Evolutionary conservation across 2,797 vertebrate genomes (phyloP).

Genomic region (Poeciliopsis presidionis): DNA sequence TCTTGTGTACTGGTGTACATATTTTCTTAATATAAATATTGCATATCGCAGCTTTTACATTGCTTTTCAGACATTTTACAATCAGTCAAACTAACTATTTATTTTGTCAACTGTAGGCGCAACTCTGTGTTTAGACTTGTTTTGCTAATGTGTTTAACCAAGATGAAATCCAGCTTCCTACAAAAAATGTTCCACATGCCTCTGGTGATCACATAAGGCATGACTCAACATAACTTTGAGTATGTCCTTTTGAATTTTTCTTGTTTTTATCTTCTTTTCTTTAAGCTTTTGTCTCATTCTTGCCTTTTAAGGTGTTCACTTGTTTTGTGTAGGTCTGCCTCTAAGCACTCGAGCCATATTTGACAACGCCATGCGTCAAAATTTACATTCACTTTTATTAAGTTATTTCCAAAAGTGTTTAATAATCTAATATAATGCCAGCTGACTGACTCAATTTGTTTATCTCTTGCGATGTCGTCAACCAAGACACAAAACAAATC

Average conservation of each 20-base stretch:
- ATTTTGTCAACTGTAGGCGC: not conserved
- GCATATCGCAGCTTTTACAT: not conserved
- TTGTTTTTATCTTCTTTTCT: not conserved
- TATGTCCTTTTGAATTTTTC: not conserved
- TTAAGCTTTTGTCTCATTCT: not conserved
- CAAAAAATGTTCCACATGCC: not conserved
- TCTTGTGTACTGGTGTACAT: too few relatives aligned
- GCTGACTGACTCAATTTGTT: not conserved
- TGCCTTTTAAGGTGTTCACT: not conserved
- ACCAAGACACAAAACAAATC: not conserved
- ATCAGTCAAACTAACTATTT: not conserved
- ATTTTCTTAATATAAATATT: too few relatives aligned
- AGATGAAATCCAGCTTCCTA: not conserved
- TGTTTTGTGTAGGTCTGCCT: not conserved
- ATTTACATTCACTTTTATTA: too few relatives aligned
- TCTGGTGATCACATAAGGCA: not conserved
- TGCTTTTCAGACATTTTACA: not conserved
- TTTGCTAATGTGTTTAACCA: not conserved
- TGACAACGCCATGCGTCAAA: not conserved
- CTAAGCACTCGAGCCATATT: not conserved
- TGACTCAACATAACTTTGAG: not conserved
- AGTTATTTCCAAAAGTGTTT: not conserved
- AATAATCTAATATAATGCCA: not conserved
- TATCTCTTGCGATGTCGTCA: not conserved
- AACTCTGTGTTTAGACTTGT: not conserved